These are phyloP conservation scores for Dinoponera quadriceps DNA, from an alignment of 1,140 invertebrate genomes.

Conservation along the genomic window DNA sequence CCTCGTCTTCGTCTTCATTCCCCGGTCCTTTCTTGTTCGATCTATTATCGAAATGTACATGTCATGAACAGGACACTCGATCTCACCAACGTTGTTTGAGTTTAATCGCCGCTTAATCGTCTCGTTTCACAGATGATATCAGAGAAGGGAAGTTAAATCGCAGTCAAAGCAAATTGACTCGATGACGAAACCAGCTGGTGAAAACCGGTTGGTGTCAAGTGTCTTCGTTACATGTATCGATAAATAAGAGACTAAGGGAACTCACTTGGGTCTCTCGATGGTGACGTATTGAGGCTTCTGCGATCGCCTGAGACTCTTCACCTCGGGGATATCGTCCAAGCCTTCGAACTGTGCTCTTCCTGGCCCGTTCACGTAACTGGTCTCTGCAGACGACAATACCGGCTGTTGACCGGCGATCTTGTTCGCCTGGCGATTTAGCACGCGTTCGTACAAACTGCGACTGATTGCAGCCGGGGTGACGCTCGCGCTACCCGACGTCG, in stretches of 20 bases:
- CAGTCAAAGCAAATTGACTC: conserved; percentile 17
- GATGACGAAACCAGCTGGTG: neutral
- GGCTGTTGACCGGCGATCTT: conserved; percentile 46
- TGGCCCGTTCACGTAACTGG: conserved; percentile 80
- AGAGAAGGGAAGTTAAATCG: conserved; percentile 4
- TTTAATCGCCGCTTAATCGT: too few relatives aligned
- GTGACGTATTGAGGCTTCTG: conserved; percentile 89
- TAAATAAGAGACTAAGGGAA: neutral
- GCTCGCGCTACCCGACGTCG: conserved; percentile 67
- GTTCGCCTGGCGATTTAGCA: conserved; percentile 85
- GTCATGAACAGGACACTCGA: too few relatives aligned
- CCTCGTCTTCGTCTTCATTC: conserved; percentile 79
- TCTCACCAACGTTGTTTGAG: too few relatives aligned
- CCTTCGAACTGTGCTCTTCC: conserved; percentile 91
- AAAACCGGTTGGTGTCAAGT: neutral
- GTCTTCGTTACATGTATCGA: neutral
- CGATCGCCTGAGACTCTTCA: conserved; percentile 85
- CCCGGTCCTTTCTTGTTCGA: conserved; percentile 69
- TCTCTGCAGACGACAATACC: conserved; percentile 56
- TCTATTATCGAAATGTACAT: conserved; percentile 50
- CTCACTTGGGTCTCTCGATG: conserved; percentile 84
- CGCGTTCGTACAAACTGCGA: conserved; percentile 90
- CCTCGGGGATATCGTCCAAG: conserved; percentile 86
- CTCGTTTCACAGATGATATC: neutral
- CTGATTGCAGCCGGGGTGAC: conserved; percentile 88